Conservation (phyloP, 1,140 invertebrate genomes). For the Pseudomyrmex sp. region DNA sequence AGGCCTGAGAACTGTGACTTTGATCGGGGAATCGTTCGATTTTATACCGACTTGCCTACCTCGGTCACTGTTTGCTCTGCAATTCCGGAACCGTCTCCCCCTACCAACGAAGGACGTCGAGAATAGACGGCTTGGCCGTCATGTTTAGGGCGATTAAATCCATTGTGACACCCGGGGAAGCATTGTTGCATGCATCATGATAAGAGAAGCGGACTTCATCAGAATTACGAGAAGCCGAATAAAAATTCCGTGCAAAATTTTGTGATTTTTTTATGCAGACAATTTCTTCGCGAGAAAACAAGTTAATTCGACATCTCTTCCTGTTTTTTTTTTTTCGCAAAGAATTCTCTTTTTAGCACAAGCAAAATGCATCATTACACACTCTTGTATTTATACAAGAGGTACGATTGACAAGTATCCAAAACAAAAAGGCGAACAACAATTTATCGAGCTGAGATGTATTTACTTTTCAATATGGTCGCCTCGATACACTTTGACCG, state of each 20-base stretch:
- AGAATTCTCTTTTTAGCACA: background rate
- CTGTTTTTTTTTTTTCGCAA: background rate
- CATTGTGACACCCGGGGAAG: conserved; percentile 35
- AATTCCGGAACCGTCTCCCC: conserved; percentile 15
- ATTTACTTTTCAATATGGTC: too few species aligned
- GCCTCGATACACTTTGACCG: too few species aligned
- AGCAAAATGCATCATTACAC: background rate
- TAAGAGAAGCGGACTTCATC: conserved; percentile 64
- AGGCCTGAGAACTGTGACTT: conserved; percentile 74
- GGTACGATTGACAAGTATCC: too few species aligned
- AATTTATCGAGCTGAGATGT: too few species aligned
- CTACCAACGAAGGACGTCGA: background rate
- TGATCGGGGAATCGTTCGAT: conserved; percentile 72
- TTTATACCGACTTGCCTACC: conserved; percentile 79
- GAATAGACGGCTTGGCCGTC: background rate
- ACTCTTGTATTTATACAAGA: too few species aligned
- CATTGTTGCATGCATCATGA: conserved; percentile 35
- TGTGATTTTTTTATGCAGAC: background rate
- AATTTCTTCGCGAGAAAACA: conserved; percentile 2
- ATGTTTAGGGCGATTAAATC: conserved; percentile 26
- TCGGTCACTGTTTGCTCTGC: conserved; percentile 32
- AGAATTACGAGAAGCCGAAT: background rate
- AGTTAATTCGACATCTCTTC: background rate
- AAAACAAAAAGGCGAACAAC: too few species aligned
- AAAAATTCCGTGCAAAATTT: conserved; percentile 7